Percentiles rank a stretch among this genome's conserved stretches.
phyloP scores from a whole-genome alignment of 2,888 invertebrate genomes.

The Sminthurinus aureus region DNA sequence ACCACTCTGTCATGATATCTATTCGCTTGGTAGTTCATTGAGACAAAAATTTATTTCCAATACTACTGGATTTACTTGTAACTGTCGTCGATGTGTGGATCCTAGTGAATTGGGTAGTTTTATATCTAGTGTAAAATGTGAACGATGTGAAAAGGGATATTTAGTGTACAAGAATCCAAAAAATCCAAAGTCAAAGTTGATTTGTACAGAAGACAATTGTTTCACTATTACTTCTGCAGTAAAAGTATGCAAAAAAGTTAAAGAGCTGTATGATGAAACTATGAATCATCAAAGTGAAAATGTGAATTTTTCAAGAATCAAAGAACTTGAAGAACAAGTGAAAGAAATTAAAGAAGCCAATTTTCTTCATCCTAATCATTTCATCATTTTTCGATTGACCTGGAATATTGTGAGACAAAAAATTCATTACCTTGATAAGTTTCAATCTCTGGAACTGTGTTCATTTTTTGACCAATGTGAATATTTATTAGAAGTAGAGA shows the following conservation, averaged over 20 bases:
- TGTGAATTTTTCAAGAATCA: neutral
- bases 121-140: conserved; percentile 24
- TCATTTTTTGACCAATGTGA: conserved; percentile 20
- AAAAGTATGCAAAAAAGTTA: conserved; percentile 1
- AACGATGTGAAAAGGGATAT: conserved; percentile 27
- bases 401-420: conserved; percentile 15
- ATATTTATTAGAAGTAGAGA: conserved; percentile 21
- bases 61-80: neutral
- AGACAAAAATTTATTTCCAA: conserved; percentile 19
- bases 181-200: neutral
- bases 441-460: neutral
- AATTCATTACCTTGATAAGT: neutral
- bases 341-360: neutral
- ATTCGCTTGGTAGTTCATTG: neutral
- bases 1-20: neutral
- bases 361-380: conserved; percentile 33
- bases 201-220: conserved; percentile 9
- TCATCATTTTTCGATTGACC: conserved; percentile 12
- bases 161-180: neutral
- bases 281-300: neutral
- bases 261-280: neutral
- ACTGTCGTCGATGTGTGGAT: conserved; percentile 19
- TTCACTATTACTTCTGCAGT: neutral
- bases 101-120: conserved; percentile 25
- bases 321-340: conserved; percentile 8